phyloP scores from a whole-genome alignment of 2,888 invertebrate species.

The Blastobasis lacticolella region DNA sequence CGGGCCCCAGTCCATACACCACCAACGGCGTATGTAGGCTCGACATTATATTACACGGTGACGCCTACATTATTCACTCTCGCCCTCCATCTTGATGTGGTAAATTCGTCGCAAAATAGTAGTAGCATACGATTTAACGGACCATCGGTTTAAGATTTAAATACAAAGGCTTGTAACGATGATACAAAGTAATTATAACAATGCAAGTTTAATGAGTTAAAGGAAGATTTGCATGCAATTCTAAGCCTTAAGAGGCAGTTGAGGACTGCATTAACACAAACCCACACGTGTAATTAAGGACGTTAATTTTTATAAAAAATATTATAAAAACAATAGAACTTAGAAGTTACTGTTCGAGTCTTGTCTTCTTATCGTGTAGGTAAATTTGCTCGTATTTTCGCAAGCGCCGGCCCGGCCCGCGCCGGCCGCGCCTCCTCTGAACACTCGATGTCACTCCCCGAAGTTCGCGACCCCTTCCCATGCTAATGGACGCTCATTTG shows the following conservation, averaged over 20 bases:
- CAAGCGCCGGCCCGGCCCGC: too few species aligned
- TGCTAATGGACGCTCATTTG: constrained; percentile 6
- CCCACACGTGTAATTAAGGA: constrained; percentile 64
- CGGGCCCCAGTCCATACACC: constrained; percentile 8
- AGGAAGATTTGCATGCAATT: constrained; percentile 27
- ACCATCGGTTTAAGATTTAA: constrained; percentile 13
- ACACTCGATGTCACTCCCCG: constrained; percentile 30
- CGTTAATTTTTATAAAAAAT: constrained; percentile 31
- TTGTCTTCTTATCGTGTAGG: constrained; percentile 25
- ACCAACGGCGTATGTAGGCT: neutral
- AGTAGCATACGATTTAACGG: constrained; percentile 8
- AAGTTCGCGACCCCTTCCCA: constrained; percentile 23
- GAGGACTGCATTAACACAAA: constrained; percentile 66
- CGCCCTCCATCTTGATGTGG: neutral
- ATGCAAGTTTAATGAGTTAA: constrained; percentile 32
- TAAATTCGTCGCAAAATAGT: constrained; percentile 4
- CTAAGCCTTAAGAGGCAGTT: constrained; percentile 22
- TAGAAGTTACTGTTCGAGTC: constrained; percentile 28
- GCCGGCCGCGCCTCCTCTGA: constrained; percentile 16
- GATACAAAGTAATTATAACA: constrained; percentile 15
- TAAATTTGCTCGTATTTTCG: too few species aligned
- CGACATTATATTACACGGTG: too few species aligned
- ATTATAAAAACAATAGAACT: constrained; percentile 26
- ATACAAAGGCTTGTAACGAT: constrained; percentile 14
- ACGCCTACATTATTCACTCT: too few species aligned